Base-by-base conservation (phyloP, 2,113 vertebrate species). In the Ctenodactylus gundi region DNA sequence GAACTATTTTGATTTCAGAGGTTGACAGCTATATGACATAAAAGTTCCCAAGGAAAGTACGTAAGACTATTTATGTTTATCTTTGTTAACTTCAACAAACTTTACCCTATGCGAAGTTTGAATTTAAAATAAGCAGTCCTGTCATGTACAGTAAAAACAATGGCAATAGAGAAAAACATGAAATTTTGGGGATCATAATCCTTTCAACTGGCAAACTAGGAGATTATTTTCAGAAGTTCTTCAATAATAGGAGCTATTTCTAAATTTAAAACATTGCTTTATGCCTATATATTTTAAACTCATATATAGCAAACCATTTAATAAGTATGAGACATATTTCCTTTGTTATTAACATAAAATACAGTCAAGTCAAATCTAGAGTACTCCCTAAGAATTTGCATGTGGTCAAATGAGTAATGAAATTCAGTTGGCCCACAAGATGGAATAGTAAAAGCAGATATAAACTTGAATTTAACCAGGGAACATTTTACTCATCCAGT, bases 401-500 rank as follows among this genome's bases (percentile, higher is more conserved):
- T 98, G 98, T 98, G 98, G 98, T 98, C 96, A 98, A 84, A 82
- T 97, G 92, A 97, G 95, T 98, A 98, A 98, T 97, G 96, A 96
- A 96, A 98, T 95, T 98, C 97, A 98, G 97, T 84, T 97, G 98
- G 97, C 96, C 97, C 97, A 97, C 96, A 97, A 98, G 88, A 92
- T 95, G 95, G 91, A 97, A 95, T 65, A 83, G 96, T 96, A 91
- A 88, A 98, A 97, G 97, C 86, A 98, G 97, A 98, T 97, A 98
- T 97, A 96, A 97, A 97, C 96, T 97, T 96, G 95, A 97, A 96
- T 98, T 98, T 98, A 98, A 98, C 95, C 96, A 96, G 97, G 98
- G 98, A 98, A 98, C 97, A 97, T 97, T 97, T 98, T 97, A 98
- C 97, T 98, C 97, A 98, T 97, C 94, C 95, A 97, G 95, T 95